A percentile compares a stretch with the other conserved stretches of the same genome.
Conservation (phyloP, 2,888 invertebrate species). For the Ctena decussata region DNA sequence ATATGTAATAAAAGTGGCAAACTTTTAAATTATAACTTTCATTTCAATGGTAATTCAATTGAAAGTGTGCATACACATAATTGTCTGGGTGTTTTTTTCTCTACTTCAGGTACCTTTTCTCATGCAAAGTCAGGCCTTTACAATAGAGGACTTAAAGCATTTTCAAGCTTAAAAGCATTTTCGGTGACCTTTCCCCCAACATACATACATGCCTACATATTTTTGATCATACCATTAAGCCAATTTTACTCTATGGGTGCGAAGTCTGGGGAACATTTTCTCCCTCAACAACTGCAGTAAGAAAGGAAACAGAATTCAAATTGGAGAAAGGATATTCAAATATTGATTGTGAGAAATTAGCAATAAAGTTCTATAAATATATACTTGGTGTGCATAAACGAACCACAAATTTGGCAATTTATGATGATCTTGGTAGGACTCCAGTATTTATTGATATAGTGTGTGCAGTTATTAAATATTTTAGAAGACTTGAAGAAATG, state of each 20-base stretch:
- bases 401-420: neutral
- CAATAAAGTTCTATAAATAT: neutral
- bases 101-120: neutral
- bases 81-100: neutral
- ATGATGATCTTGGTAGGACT: neutral
- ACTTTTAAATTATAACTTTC: neutral
- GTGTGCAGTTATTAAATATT: neutral
- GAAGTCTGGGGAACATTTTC: neutral
- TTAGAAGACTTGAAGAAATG: neutral
- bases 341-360: neutral
- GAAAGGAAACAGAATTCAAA: neutral
- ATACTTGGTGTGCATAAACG: neutral
- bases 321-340: neutral
- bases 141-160: neutral
- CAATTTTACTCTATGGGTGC: neutral
- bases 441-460: neutral
- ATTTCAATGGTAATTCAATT: neutral
- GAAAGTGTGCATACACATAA: neutral
- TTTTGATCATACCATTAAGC: neutral
- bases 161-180: neutral
- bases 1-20: neutral
- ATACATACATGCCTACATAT: neutral
- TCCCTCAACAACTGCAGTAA: neutral
- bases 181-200: neutral
- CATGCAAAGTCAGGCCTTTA: neutral